Evolutionary conservation across 2,797 vertebrate genomes (phyloP), one percentile per base, ranked within the genome.

Genomic region (Platalea minor): DNA sequence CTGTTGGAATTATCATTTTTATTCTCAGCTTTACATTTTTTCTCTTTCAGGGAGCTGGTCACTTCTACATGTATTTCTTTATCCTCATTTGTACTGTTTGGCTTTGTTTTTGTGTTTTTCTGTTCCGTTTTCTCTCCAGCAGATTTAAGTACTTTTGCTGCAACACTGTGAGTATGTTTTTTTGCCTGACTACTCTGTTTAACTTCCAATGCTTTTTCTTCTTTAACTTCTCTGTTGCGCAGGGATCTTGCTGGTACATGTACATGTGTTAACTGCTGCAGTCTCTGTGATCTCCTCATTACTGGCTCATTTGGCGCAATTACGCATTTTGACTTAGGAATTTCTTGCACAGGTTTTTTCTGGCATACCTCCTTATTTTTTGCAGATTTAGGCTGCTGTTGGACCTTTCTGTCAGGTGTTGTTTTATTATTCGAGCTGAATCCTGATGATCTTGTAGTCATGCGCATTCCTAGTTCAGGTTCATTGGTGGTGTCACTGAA

Each of bases 241-340:
- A 97, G 91, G 43, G 97, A 96, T 90, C 97, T 97, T 80, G 95
- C 92, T 68, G 97, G 95, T 87, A 97, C 94, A 64, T 95, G 95
- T 33, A 95, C 84, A 10, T 89, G 91, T 17, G 96, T 88, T 79
- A 98, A 92, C 57, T 97, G 97, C 25, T 97, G 97, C 29, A 98
- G 91, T 64, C 98, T 97, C 92, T 97, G 97, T 50, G 98, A 98
- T 95, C 97, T 97, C 80, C 98, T 97, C 18, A 18, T 97, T 91
- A 97, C 84, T 18, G 95, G 95, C 33, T 98, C 96, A 4, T 90
- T 76, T 72, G 79, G 53, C 0, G 4, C 89, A 85, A 53, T 61
- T 75, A 56, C 0, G 17, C 82, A 93, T 75, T 95, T 95, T 94
- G 96, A 92, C 65, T 96, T 97, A 10, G 88, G 28, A 82, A 80